Evolutionary conservation across 2,797 vertebrate genomes (phyloP), one percentile per base, ranked within the genome.

Genomic region (Perodicticus potto): DNA sequence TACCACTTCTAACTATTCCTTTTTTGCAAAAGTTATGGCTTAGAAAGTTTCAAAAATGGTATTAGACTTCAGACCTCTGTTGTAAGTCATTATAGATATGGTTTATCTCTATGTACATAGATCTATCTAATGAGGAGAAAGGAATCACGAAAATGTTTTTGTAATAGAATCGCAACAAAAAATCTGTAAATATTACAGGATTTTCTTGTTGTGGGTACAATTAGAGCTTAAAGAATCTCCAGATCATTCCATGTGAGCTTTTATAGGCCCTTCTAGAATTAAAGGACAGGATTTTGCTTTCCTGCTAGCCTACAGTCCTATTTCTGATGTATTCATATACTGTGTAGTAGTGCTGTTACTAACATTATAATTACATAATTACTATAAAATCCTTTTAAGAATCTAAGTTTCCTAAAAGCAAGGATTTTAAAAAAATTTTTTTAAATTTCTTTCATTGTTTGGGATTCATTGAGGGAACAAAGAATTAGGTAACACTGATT

Each of bases 31-130:
- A 87, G 80, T 23, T 43, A 63, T 8, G 55, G 22, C 67, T 87
- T 61, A 80, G 69, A 89, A 92, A 82, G 6, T 34, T 69, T 84
- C 27, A 45, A 7, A 40, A 89, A 22, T 57, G 92, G 55, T 27
- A 91, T 91, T 1, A 90, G 89, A 94, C 49, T 92, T 63, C 63
- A 86, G 22, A 91, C 72, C 49, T 96, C 63, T 89, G 5, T 34
- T 96, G 11, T 59, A 97, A 78, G 85, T 94, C 61, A 91, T 80
- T 72, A 74, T 49, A 89, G 80, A 82, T 92, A 92, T 29, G 0
- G 1, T 12, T 0, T 57, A 80, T 63, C 34, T 87, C 2, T 37
- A n/a, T 2, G 1, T 77, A 72, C 77, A 20, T 69, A 84, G 65
- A 67, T 6, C 72, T 27, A 74, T 3, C 76, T 88, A 80, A 49